Evolutionary conservation across 2,888 invertebrate species (phyloP).

Genomic region (Xanthia togata): DNA sequence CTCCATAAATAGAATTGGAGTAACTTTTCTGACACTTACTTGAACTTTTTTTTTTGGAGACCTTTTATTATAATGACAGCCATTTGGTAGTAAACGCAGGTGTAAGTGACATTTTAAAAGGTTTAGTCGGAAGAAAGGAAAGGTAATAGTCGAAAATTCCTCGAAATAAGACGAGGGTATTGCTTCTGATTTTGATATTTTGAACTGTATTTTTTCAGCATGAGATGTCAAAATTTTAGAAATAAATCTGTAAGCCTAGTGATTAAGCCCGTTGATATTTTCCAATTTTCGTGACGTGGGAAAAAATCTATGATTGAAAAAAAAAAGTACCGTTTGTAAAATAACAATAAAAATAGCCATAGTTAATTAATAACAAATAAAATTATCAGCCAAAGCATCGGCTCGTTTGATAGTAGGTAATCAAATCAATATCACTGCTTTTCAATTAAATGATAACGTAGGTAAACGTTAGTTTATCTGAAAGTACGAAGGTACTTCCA

Average conservation of each 20-base stretch:
- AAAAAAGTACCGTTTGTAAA: not conserved
- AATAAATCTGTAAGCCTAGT: not conserved
- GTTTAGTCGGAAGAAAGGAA: constrained; percentile 1
- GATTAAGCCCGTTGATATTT: not conserved
- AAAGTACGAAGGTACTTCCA: too few relatives aligned
- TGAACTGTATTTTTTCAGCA: not conserved
- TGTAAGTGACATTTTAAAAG: constrained; percentile 30
- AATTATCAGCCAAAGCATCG: not conserved
- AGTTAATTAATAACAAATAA: not conserved
- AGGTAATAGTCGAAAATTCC: not conserved
- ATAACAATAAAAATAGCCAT: too few relatives aligned
- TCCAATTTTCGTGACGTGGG: not conserved
- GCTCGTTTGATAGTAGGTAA: constrained; percentile 4
- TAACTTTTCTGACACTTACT: not conserved
- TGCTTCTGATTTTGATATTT: not conserved
- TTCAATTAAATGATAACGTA: not conserved
- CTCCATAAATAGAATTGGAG: not conserved
- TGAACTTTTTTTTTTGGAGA: too few relatives aligned
- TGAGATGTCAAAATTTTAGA: not conserved
- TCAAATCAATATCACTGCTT: not conserved
- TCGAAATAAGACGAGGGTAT: not conserved
- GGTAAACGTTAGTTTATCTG: too few relatives aligned
- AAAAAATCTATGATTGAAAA: not conserved
- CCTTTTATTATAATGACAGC: constrained; percentile 2
- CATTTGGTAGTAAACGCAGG: not conserved